phyloP scores from a whole-genome alignment of 2,888 invertebrate genomes.

The Ectobius pallidus region DNA sequence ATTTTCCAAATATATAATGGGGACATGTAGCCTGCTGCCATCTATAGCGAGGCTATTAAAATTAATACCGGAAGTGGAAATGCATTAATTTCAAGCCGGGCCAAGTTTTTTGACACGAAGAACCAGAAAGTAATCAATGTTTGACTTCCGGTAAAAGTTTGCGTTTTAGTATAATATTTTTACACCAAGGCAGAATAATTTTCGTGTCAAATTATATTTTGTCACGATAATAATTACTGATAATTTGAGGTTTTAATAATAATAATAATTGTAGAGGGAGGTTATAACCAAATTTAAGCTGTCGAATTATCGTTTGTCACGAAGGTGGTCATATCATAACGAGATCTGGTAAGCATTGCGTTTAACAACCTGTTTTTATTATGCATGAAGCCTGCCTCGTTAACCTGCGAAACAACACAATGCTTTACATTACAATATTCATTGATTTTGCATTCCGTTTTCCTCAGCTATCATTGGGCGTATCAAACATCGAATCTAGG shows the following conservation, averaged over 20 bases:
- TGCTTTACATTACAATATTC: too few relatives aligned
- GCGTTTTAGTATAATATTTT: not conserved
- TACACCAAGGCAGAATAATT: not conserved
- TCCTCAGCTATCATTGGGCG: too few relatives aligned
- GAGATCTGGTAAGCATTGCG: not conserved
- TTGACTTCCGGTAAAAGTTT: constrained; percentile 13
- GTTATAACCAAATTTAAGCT: not conserved
- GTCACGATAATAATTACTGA: not conserved
- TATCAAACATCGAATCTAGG: too few relatives aligned
- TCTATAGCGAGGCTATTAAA: not conserved
- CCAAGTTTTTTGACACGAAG: constrained; percentile 12
- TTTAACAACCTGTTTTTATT: too few relatives aligned
- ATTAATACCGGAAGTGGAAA: not conserved
- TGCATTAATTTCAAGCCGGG: not conserved
- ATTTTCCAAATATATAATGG: too few relatives aligned
- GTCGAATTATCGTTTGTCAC: constrained; percentile 7
- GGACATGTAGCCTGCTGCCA: not conserved
- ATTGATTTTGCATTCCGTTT: too few relatives aligned
- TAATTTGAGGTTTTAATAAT: not conserved
- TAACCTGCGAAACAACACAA: too few relatives aligned
- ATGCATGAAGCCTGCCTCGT: too few relatives aligned
- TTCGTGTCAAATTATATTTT: constrained; percentile 5
- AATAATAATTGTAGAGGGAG: not conserved
- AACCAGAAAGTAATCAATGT: constrained; percentile 14
- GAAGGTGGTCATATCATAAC: not conserved